Base-by-base conservation (phyloP, 2,113 vertebrate species). In the Sinocyclocheilus anshuiensis region DNA sequence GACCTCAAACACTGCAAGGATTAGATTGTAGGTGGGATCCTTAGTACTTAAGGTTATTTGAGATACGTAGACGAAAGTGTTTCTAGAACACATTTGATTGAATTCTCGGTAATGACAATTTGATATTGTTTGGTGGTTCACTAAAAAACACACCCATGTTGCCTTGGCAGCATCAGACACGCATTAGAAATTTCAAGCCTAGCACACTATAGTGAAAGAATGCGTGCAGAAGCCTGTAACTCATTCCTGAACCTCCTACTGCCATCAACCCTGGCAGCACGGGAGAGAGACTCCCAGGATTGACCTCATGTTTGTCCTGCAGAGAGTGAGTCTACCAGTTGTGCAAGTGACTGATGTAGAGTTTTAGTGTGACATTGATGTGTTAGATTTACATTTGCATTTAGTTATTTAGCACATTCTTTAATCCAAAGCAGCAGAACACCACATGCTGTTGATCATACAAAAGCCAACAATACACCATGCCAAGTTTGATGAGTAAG, bases 171-270 rank as follows among this genome's bases (percentile, higher is more conserved):
- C 84, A 13, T 15, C 65, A 59, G 77, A 53, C 20, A 55, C 7
- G 20, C 29, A 48, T 29, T 81, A n/a, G 18, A 11, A 16, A 20
- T 42, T 39, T 50, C 74, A 48, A 50, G 45, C 42, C 61, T 63
- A 8, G 29, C 59, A 77, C 5, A 6, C n/a, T 10, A 33, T 33
- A 48, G 69, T 42, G 59, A 71, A 87, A 77, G 82, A 87, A 87
- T 81, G 76, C 72, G 50, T 72, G 76, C 71, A 55, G 65, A 78
- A 81, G 53, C 69, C 83, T 81, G 74, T 88, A 82, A 86, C 74
- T 88, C 79, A 89, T 79, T 87, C 69, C 78, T 81, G 78, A 86
- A 85, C 84, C 65, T 88, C 63, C 59, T 81, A 7, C 57, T 77
- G 78, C 83, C 71, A 71, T 57, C 22, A 48, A 63, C 80, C 45